A percentile compares a stretch with the other conserved stretches of the same genome.
Conservation (phyloP, 1,140 invertebrate species). For the Drosophila sp. region DNA sequence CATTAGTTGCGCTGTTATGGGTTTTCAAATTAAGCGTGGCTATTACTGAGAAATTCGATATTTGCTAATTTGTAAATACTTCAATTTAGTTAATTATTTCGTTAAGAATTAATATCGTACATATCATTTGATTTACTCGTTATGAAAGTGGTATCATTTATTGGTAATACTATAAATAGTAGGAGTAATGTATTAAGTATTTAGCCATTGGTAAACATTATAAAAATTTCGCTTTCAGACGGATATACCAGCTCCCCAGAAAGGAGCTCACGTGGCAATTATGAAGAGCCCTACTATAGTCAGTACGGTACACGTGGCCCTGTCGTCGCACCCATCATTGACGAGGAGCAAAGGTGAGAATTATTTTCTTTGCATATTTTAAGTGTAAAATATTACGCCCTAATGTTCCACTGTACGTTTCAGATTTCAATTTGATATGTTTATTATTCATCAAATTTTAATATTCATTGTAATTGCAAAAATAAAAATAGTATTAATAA, state of each 20-base stretch:
- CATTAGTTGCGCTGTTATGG: background rate
- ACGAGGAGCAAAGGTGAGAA: slow-evolving; percentile 92
- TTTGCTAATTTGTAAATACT: background rate
- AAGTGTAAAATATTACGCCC: too few species aligned
- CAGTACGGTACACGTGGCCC: slow-evolving; percentile 90
- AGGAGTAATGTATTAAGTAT: background rate
- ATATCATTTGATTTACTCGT: background rate
- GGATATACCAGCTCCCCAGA: slow-evolving; percentile 96
- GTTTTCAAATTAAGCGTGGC: background rate
- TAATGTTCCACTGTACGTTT: too few species aligned
- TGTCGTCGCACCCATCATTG: slow-evolving; percentile 94
- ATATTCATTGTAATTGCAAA: background rate
- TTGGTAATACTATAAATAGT: background rate
- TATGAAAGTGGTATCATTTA: background rate
- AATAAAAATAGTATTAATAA: too few species aligned
- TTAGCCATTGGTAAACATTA: background rate
- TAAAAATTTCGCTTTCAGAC: slow-evolving; percentile 84
- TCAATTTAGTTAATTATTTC: background rate
- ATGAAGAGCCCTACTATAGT: slow-evolving; percentile 94
- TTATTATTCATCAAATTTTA: background rate
- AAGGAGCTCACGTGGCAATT: slow-evolving; percentile 88
- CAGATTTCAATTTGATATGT: too few species aligned
- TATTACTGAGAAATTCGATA: background rate
- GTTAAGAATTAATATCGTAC: background rate
- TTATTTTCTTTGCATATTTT: too few species aligned